These are phyloP conservation scores for Rhabdornis inornatus DNA, from an alignment of 2,113 vertebrate species.

Conservation along the genomic window DNA sequence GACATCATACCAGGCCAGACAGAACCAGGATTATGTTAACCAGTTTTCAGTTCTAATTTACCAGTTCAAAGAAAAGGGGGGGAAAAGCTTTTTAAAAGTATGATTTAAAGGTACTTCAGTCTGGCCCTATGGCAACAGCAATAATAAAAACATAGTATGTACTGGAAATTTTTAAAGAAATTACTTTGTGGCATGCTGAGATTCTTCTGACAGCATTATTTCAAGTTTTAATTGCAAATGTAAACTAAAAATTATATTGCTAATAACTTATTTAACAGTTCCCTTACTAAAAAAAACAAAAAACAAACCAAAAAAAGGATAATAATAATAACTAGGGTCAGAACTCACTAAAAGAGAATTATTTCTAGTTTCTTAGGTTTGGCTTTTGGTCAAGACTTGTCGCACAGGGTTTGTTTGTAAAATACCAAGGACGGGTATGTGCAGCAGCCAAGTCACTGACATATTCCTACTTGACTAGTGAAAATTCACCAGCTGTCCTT, in stretches of 20 bases:
- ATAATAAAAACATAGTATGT: neutral
- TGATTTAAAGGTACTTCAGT: neutral
- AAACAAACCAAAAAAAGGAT: too few species aligned
- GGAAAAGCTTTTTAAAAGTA: neutral
- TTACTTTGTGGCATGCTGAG: neutral
- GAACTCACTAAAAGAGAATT: neutral
- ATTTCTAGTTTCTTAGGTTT: neutral
- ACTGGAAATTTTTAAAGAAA: neutral
- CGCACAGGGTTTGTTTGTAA: neutral
- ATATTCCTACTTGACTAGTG: neutral
- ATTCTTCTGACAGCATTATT: neutral
- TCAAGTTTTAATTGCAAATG: neutral
- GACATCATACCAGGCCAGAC: neutral
- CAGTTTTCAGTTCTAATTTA: neutral
- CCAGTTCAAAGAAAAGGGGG: neutral
- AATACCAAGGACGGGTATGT: neutral
- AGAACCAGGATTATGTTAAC: neutral
- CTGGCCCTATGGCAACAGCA: neutral
- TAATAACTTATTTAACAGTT: neutral
- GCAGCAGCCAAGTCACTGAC: neutral
- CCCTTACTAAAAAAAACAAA: neutral
- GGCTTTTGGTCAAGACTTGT: neutral
- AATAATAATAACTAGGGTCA: neutral
- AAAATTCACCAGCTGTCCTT: neutral
- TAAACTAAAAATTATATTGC: neutral